Conservation (phyloP, 2,888 invertebrate species). For the Oxyteleia sp. region DNA sequence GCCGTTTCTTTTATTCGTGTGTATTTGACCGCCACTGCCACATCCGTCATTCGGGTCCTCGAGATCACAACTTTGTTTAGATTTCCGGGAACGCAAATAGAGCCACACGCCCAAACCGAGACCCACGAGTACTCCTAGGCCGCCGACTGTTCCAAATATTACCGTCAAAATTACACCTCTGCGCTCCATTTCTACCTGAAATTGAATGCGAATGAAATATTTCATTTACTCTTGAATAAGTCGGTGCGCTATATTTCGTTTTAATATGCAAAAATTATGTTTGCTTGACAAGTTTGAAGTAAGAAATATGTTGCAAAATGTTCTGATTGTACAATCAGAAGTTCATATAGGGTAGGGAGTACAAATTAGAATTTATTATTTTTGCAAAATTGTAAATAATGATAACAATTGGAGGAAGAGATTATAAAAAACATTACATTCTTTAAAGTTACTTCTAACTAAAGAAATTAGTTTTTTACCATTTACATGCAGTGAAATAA, state of each 20-base stretch:
- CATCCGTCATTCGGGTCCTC: conserved; percentile 89
- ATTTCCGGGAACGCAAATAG: conserved; percentile 89
- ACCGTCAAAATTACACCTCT: conserved; percentile 91
- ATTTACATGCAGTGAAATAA: no score
- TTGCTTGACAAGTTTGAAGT: conserved; percentile 1
- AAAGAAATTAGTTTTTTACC: no score
- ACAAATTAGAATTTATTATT: no score
- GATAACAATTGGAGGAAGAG: no score
- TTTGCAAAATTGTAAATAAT: no score
- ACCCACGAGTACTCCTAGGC: conserved; percentile 88
- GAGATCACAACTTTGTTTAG: conserved; percentile 89
- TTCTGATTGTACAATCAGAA: no score
- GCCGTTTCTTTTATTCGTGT: conserved; percentile 89
- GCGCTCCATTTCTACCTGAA: conserved; percentile 91
- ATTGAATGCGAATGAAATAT: conserved; percentile 59
- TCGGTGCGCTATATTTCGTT: not conserved
- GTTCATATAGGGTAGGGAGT: no score
- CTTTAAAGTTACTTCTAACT: no score
- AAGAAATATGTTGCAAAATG: no score
- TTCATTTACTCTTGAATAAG: conserved; percentile 10
- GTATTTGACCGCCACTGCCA: conserved; percentile 81
- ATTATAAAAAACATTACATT: no score
- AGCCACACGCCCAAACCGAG: conserved; percentile 89
- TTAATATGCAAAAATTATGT: conserved; percentile 7
- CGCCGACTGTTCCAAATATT: conserved; percentile 90